A percentile compares a stretch with the other conserved stretches of the same genome.
phyloP scores from a whole-genome alignment of 2,888 invertebrate species.

The Slavum lentiscoides region DNA sequence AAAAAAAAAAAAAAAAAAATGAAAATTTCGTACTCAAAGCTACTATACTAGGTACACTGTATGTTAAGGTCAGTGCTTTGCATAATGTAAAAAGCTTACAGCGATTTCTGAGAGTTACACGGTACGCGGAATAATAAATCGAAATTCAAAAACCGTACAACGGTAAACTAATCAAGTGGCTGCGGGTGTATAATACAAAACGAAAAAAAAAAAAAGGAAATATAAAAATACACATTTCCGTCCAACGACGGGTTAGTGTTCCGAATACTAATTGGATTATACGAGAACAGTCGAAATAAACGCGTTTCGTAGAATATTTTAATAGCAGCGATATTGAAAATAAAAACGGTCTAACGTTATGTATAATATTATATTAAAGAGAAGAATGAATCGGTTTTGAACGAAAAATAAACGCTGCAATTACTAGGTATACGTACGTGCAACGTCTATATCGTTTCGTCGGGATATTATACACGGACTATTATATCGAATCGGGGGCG shows the following conservation, averaged over 20 bases:
- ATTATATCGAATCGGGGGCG: too few relatives aligned
- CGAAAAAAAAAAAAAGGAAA: conserved; percentile 1
- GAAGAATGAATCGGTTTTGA: not conserved
- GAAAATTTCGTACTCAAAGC: conserved; percentile 35
- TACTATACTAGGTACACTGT: not conserved
- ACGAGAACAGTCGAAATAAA: not conserved
- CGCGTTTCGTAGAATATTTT: not conserved
- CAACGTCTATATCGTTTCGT: not conserved
- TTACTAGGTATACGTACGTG: not conserved
- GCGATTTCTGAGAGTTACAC: not conserved
- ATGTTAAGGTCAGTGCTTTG: conserved; percentile 21
- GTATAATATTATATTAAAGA: too few relatives aligned
- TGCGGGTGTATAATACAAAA: not conserved
- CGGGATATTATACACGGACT: too few relatives aligned
- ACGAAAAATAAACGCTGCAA: not conserved
- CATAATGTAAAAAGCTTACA: conserved; percentile 21
- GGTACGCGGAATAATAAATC: conserved; percentile 1
- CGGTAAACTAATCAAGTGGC: conserved; percentile 22
- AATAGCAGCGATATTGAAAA: not conserved
- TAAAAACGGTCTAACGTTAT: too few relatives aligned
- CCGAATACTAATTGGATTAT: conserved; percentile 31
- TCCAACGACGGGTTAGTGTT: not conserved
- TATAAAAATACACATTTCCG: conserved; percentile 7
- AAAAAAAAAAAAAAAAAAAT: too few relatives aligned
- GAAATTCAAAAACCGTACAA: conserved; percentile 26